These are phyloP conservation scores for Trachymyrmex septentrionalis DNA, from an alignment of 1,140 invertebrate genomes.

Conservation along the genomic window DNA sequence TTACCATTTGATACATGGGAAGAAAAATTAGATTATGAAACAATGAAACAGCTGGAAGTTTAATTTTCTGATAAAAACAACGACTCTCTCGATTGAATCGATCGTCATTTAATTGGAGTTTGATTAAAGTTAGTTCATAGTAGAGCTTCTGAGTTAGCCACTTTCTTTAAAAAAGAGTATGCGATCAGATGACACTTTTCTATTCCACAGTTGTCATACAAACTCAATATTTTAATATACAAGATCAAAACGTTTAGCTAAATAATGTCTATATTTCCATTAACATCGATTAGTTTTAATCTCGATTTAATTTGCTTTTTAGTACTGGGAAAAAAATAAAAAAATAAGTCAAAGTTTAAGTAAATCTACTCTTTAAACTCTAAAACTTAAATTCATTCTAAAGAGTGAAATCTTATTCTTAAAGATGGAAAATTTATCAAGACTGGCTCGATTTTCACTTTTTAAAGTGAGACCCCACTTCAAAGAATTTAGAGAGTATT, in stretches of 20 bases:
- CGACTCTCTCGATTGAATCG: background rate
- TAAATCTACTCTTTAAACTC: background rate
- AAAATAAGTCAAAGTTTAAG: background rate
- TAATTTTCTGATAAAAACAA: background rate
- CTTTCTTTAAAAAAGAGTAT: background rate
- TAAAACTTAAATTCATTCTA: no score
- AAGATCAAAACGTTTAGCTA: background rate
- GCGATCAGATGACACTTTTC: background rate
- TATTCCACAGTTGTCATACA: background rate
- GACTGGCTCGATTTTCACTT: no score
- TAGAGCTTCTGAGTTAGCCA: no score
- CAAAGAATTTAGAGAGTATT: no score
- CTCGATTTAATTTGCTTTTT: background rate
- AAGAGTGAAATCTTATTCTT: no score
- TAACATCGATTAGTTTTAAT: no score
- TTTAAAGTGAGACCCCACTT: no score
- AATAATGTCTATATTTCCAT: background rate
- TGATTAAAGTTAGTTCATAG: background rate
- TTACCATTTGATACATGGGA: background rate
- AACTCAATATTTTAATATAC: background rate
- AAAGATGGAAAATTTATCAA: no score
- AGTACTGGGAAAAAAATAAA: background rate
- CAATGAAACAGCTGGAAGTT: background rate
- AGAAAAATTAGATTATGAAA: background rate
- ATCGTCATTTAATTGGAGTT: background rate